These are phyloP conservation scores for Taxidea taxus DNA, from an alignment of 2,113 vertebrate genomes.

Conservation along the genomic window DNA sequence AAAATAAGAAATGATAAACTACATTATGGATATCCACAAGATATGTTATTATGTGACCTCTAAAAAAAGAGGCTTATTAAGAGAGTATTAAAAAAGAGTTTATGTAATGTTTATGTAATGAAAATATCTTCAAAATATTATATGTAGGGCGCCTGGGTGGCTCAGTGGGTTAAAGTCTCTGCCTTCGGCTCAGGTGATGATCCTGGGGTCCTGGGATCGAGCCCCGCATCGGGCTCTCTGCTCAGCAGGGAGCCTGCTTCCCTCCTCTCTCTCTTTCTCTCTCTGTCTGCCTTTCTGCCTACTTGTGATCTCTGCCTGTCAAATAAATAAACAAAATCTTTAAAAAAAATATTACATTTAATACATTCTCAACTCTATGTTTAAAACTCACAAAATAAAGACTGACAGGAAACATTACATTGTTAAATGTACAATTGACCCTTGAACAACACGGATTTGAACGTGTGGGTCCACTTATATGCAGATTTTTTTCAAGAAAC, in stretches of 20 bases:
- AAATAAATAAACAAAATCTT: too few relatives aligned
- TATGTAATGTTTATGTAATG: neutral
- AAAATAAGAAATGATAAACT: conserved; percentile 32
- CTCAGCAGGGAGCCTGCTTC: too few relatives aligned
- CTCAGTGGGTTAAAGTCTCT: too few relatives aligned
- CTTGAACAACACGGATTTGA: neutral
- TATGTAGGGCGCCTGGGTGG: neutral
- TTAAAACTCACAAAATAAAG: conserved; percentile 28
- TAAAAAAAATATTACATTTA: neutral
- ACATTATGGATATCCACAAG: neutral
- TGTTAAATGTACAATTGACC: neutral
- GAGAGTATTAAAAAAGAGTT: neutral
- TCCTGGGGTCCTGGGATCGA: too few relatives aligned
- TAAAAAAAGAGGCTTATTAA: neutral
- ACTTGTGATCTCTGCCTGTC: too few relatives aligned
- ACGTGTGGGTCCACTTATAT: neutral
- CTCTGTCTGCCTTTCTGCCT: too few relatives aligned
- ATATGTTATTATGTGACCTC: neutral
- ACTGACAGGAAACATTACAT: neutral
- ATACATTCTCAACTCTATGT: neutral
- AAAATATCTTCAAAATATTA: neutral
- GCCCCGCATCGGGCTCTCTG: too few relatives aligned
- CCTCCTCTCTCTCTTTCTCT: too few relatives aligned
- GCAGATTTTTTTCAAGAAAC: neutral
- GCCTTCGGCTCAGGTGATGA: too few relatives aligned